Conservation (phyloP, 1,140 invertebrate genomes). For the Acyrthosiphon pisum region DNA sequence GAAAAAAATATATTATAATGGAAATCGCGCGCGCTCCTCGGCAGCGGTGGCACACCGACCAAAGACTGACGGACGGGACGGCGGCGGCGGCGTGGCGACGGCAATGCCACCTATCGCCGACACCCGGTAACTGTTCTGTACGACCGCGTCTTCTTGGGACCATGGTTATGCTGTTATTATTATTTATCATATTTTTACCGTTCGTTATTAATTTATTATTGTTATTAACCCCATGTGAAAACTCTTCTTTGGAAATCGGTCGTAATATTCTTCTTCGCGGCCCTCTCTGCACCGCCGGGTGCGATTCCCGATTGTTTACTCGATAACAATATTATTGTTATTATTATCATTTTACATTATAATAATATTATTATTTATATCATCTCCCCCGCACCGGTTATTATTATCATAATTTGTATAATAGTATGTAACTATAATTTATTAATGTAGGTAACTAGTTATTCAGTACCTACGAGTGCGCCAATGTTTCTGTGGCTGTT, state of each 20-base stretch:
- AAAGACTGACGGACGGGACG: not conserved
- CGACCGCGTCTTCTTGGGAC: not conserved
- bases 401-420: not conserved
- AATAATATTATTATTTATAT: not conserved
- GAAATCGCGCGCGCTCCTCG: constrained; percentile 36
- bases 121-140: not conserved
- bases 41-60: not conserved
- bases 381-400: not conserved
- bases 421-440: not conserved
- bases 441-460: not conserved
- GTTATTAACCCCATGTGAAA: not conserved
- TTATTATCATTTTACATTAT: not conserved
- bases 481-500: not conserved
- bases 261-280: not conserved
- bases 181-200: not conserved
- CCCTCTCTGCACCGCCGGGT: too few species aligned
- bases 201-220: not conserved
- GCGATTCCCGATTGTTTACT: too few species aligned
- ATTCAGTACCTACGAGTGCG: not conserved
- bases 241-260: not conserved
- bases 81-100: constrained; percentile 25
- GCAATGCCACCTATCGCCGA: constrained; percentile 40
- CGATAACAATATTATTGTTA: too few species aligned
- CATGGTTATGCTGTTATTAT: not conserved
- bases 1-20: constrained; percentile 20